Evolutionary conservation across 2,797 vertebrate species (phyloP), one percentile per base, ranked within the genome.

Genomic region (Sebastes hubbsi): DNA sequence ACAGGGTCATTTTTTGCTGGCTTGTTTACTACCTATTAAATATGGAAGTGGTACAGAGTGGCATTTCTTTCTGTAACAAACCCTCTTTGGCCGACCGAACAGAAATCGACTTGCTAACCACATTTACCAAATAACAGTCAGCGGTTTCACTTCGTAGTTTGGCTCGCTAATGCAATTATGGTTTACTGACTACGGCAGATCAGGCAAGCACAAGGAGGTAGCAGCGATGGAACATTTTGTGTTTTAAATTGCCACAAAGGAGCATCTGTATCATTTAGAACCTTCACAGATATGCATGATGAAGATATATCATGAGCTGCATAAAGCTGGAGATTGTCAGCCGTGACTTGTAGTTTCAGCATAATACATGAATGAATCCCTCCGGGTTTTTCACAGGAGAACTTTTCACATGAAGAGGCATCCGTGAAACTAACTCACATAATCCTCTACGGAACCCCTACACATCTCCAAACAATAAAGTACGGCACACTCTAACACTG

Each of bases 401-500:
- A 65, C 64, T 75, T 78, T 62, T 67, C 52, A 76, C 16, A 36
- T 75, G 74, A 72, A 75, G 71, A 77, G 27, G 59, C 29, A 49
- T 69, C 72, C 59, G 73, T 72, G 52, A 72, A 76, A 69, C 30
- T 18, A 68, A 60, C 58, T 72, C 55, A 18, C 14, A 63, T 55
- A 70, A 79, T 74, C 76, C 82, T 73, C 72, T 11, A 7, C 22
- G 76, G 69, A 66, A 32, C 20, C 38, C 29, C 29, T 60, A 16
- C 59, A 70, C 30, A 61, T 61, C 63, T 84, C 72, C 54, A 71
- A 80, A 84, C 70, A 79, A 79, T 76, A 80, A 84, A 72, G 76
- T 30, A 30, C n/a, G 12, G 29, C 64, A 52, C 55, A 55, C 34
- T 67, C 29, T 46, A 14, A 64, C 36, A 25, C 49, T 30, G 38